phyloP scores from a whole-genome alignment of 2,888 invertebrate species.

The Selenia dentaria region DNA sequence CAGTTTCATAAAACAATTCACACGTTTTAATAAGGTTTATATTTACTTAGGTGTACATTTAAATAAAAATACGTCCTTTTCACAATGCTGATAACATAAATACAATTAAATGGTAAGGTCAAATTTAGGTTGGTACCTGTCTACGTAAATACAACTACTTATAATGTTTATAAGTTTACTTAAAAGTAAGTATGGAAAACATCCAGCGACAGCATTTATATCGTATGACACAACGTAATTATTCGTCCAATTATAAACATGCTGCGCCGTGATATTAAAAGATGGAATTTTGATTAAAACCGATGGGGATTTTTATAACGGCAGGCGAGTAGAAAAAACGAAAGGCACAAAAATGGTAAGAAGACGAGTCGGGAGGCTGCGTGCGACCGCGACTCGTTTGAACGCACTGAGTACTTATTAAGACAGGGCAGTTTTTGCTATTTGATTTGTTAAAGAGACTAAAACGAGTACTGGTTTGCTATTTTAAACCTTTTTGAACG shows the following conservation, averaged over 20 bases:
- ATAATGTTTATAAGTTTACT: too few species aligned
- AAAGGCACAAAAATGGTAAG: conserved; percentile 71
- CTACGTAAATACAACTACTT: too few species aligned
- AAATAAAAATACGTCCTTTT: too few species aligned
- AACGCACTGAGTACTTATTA: conserved; percentile 76
- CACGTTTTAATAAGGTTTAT: too few species aligned
- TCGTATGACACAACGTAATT: conserved; percentile 66
- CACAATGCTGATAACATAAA: too few species aligned
- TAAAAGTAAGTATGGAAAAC: conserved; percentile 51
- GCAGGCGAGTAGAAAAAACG: conserved; percentile 63
- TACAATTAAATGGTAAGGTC: too few species aligned
- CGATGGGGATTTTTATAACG: conserved; percentile 75
- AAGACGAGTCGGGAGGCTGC: conserved; percentile 56
- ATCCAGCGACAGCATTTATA: conserved; percentile 52
- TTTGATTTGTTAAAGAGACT: conserved; percentile 82
- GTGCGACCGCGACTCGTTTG: conserved; percentile 64
- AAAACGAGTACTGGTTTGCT: conserved; percentile 79
- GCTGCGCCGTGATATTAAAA: conserved; percentile 67
- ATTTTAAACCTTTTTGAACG: conserved; percentile 80
- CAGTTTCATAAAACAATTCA: conserved; percentile 1
- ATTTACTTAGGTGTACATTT: too few species aligned
- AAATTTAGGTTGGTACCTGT: too few species aligned
- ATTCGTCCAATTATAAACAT: conserved; percentile 68
- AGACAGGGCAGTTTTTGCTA: conserved; percentile 82
- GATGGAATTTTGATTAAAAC: conserved; percentile 78